These are phyloP conservation scores for Peromyscus maniculatus DNA, from an alignment of 2,113 vertebrate genomes.

Conservation along the genomic window DNA sequence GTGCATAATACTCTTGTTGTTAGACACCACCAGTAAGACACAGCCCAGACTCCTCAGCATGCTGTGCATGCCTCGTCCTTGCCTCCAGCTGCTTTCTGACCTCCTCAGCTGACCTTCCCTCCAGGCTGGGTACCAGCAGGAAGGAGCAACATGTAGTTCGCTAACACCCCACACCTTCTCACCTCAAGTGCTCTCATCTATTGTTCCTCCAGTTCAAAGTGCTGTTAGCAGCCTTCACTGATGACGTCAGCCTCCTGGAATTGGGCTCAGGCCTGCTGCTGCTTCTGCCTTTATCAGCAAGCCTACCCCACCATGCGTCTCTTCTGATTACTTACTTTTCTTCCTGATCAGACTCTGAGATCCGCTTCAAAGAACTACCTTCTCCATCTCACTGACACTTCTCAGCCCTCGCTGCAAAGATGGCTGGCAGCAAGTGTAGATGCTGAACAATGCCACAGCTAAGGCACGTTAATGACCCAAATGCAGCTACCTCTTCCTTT, in stretches of 20 bases:
- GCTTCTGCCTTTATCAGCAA: too few relatives aligned
- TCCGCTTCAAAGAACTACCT: neutral
- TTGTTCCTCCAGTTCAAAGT: neutral
- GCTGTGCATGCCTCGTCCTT: neutral
- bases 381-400: accelerated
- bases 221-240: accelerated
- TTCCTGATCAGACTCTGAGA: accelerated
- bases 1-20: neutral
- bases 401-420: neutral
- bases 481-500: neutral
- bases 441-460: neutral
- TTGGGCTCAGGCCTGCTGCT: accelerated
- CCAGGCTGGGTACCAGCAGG: neutral
- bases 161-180: accelerated
- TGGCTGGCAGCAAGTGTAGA: accelerated
- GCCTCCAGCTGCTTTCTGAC: too few relatives aligned
- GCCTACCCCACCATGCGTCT: accelerated
- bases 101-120: accelerated
- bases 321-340: accelerated
- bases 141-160: neutral
- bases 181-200: accelerated
- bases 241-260: accelerated
- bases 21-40: too few relatives aligned
- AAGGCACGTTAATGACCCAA: neutral
- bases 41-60: accelerated